Base-by-base conservation (phyloP, 2,888 invertebrate species). In the Pegoplata infirma region DNA sequence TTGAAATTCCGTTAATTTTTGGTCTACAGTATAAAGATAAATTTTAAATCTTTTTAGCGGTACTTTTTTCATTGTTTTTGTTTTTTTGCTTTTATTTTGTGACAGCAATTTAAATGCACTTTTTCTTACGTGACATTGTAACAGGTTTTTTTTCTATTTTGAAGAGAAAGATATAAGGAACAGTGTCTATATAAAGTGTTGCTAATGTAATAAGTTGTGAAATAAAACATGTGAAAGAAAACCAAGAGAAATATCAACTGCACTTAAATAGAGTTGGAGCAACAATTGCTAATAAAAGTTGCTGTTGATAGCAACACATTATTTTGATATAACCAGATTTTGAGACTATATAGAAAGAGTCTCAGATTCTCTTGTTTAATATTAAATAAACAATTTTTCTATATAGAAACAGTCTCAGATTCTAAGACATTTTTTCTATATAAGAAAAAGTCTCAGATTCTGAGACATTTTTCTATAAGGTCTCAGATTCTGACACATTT, bases 71-170 rank as follows among this genome's bases (percentile, higher is more conserved):
- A n/a, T n/a, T n/a, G n/a, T n/a, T n/a, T 74, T 25, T 55, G 3
- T 74, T 36, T 12, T 23, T 0, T 51, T 51, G 12, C 12, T 44
- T 71, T 46, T 49, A 19, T 75, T 72, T 25, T 79, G 66, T 71
- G 75, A 79, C 75, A 79, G 75, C 67, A 75, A 75, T 75, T 79
- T 75, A 67, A 79, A 79, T 79, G 71, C 56, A 75, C 75, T 72
- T 75, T 79, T 79, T 72, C 71, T 75, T 75, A 79, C 75, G 75
- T 79, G 79, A 79, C 67, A 72, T 58, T 75, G 46, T 56, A 75
- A 51, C 79, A 79, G 79, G 71, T 75, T 79, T 66, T 23, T 55
- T 63, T 12, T 59, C 63, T 47, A 5, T 46, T 51, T 25, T 6
- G n/a, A 10, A 14, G 14, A 25, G 19, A 51, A 40, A 5, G n/a